Conservation (phyloP, 2,888 invertebrate genomes). For the Ormia ochracea region DNA sequence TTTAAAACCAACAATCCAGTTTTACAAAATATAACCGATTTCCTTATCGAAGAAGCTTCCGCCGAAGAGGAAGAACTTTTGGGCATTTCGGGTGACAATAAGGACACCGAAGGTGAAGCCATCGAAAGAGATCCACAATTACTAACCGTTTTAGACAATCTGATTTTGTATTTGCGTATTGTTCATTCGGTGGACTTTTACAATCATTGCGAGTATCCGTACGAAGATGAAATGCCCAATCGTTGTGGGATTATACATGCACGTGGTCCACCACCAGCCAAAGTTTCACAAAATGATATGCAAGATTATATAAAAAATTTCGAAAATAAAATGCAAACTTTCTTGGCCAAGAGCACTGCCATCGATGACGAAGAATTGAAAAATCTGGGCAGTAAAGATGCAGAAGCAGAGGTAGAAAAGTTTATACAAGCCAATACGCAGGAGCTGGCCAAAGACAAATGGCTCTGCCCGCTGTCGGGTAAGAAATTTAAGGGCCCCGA, state of each 20-base stretch:
- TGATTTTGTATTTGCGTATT: conserved; percentile 94
- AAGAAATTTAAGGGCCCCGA: conserved; percentile 99
- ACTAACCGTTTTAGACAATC: conserved; percentile 84
- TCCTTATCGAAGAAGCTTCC: conserved; percentile 97
- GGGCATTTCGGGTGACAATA: conserved; percentile 81
- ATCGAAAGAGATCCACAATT: conserved; percentile 85
- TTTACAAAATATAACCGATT: conserved; percentile 97
- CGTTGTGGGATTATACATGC: conserved; percentile 99
- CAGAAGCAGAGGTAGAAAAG: conserved; percentile 84
- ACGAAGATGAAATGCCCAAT: conserved; percentile 99
- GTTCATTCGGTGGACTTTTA: conserved; percentile 99
- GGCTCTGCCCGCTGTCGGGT: conserved; percentile 98
- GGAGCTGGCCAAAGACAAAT: conserved; percentile 97
- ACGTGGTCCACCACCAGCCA: conserved; percentile 89
- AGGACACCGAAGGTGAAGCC: conserved; percentile 78
- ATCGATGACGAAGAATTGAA: conserved; percentile 88
- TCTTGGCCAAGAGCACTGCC: conserved; percentile 86
- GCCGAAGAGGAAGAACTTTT: conserved; percentile 97
- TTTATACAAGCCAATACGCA: conserved; percentile 97
- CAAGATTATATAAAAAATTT: conserved; percentile 87
- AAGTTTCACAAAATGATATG: conserved; percentile 80
- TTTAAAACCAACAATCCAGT: conserved; percentile 93
- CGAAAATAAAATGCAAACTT: conserved; percentile 93
- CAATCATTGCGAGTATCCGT: conserved; percentile 98
- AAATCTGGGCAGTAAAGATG: conserved; percentile 89